Conservation (phyloP, 2,113 vertebrate species). For the Atractosteus spatula region DNA sequence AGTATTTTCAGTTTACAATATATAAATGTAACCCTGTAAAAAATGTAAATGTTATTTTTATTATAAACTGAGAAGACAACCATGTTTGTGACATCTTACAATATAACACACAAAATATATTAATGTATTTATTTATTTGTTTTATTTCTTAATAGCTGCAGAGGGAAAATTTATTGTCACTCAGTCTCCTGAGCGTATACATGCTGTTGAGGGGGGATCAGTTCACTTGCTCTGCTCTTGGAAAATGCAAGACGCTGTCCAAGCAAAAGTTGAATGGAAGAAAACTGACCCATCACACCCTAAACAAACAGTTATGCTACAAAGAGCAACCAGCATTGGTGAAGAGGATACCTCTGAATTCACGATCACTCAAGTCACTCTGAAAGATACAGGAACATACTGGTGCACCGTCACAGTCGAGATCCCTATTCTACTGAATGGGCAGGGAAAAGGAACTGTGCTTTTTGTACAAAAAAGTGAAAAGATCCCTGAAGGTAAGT, state of each 20-base stretch:
- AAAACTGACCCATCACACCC: not conserved
- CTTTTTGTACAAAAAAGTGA: not conserved
- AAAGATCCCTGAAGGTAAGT: not conserved
- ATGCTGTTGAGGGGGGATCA: conserved; percentile 7
- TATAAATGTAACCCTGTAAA: not conserved
- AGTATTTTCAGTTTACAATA: not conserved
- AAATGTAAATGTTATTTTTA: not conserved
- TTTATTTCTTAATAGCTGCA: not conserved
- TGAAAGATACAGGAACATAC: conserved; percentile 2
- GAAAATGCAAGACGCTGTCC: not conserved
- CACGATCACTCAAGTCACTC: not conserved
- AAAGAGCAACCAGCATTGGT: not conserved
- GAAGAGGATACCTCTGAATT: not conserved
- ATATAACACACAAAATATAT: not conserved
- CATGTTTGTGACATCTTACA: not conserved
- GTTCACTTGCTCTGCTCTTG: conserved; percentile 7
- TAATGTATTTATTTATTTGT: not conserved
- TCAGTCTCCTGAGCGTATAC: not conserved
- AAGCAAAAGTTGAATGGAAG: not conserved
- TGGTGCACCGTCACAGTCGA: not conserved
- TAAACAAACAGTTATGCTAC: not conserved
- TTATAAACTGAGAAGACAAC: not conserved
- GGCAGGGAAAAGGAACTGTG: not conserved
- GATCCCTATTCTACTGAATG: not conserved
- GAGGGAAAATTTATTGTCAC: not conserved